Evolutionary conservation across 2,888 invertebrate species (phyloP), one percentile per base, ranked within the genome.

Genomic region (Tenodera sinensis): DNA sequence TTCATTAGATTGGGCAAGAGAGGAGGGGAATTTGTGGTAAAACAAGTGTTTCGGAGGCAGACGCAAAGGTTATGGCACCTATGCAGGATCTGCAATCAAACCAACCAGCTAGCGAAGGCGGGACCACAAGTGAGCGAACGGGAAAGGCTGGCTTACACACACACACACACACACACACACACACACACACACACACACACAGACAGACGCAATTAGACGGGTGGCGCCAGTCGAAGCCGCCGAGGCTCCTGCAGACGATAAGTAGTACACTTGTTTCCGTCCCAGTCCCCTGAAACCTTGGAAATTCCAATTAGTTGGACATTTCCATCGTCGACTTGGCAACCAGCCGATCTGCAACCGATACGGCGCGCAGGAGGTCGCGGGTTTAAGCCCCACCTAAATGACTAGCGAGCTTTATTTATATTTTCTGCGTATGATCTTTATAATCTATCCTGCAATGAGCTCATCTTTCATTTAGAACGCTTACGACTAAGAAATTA

Each of bases 121-220:
- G 54, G 54, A 71, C 54, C 54, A 83, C 28, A n/a, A 83, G 83
- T 27, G 28, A 83, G 83, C 28, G 28, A 47, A 84, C 30, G 25
- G 85, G 54, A 85, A n/a, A 47, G 85, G 71, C 54, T 71, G 85
- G 54, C 28, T n/a, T 82, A 28, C 30, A 42, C 84, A n/a, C 42
- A 34, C 84, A 84, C 84, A n/a, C 42, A 34, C 34, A 84, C 84
- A 84, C 28, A 71, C 86, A 86, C 82, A 87, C 86, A 87, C 82
- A 81, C 87, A 82, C 81, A 87, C 42, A 34, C 84, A 84, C 84
- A n/a, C 42, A 34, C 34, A 84, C 84, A 84, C 28, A 71, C 86
- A 86, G 86, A 87, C 86, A 87, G 86, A 81, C 87, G 87, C 81
- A 87, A 87, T 87, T 87, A 87, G 87, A 87, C 27, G 87, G 30